Conservation (phyloP, 2,797 vertebrate genomes). For the Cossypha niveicapilla region DNA sequence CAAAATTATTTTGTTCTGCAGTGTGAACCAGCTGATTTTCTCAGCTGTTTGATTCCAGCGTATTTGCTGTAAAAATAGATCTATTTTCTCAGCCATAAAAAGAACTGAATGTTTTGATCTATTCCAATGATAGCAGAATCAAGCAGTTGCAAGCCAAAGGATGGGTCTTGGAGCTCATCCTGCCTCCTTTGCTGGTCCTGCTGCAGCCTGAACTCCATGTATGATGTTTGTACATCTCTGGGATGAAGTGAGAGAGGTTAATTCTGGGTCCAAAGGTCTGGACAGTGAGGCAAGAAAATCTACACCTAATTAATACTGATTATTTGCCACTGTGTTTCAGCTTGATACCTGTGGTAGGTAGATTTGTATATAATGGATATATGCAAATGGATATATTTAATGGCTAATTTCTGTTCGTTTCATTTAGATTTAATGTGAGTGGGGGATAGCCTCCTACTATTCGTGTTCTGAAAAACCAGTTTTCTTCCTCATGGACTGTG, state of each 20-base stretch:
- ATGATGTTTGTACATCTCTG: background rate
- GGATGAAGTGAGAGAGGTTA: background rate
- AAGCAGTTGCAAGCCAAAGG: background rate
- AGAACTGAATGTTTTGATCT: background rate
- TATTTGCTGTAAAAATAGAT: slow-evolving; percentile 13
- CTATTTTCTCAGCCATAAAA: background rate
- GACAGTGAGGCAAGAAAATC: background rate
- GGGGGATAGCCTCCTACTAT: background rate
- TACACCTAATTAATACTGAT: background rate
- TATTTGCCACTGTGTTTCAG: background rate
- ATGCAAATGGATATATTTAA: background rate
- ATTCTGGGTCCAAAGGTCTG: background rate
- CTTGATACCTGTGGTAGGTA: background rate
- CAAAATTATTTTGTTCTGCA: background rate
- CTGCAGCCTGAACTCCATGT: fast-evolving
- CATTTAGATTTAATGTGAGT: background rate
- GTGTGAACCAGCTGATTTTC: background rate
- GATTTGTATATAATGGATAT: background rate
- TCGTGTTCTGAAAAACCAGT: background rate
- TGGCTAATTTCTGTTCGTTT: background rate
- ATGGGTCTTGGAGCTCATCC: background rate
- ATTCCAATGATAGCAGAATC: background rate
- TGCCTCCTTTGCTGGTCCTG: background rate
- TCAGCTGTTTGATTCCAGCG: background rate
- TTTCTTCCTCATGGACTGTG: background rate